Conservation (phyloP, 2,797 vertebrate genomes). For the Cygnus olor region DNA sequence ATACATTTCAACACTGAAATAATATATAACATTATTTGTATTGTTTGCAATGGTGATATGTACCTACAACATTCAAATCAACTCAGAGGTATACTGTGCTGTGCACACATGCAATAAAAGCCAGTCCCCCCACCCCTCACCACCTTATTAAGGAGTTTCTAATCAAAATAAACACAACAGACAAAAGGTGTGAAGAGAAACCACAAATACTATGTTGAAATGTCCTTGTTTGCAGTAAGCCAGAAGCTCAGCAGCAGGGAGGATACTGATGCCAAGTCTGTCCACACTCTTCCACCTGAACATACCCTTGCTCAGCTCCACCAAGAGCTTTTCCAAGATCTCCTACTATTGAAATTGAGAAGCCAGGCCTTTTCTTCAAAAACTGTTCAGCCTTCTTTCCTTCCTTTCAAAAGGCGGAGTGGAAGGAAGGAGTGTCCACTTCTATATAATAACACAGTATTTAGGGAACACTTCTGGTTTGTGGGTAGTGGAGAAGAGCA, state of each 20-base stretch:
- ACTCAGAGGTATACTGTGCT: background rate
- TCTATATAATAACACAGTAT: background rate
- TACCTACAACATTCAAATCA: background rate
- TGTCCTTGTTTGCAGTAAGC: background rate
- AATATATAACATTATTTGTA: background rate
- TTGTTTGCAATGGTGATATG: background rate
- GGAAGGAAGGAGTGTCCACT: background rate
- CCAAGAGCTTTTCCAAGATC: background rate
- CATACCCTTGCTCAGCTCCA: background rate
- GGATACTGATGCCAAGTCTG: background rate
- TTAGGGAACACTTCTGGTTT: background rate
- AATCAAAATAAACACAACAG: background rate
- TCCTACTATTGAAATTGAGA: background rate
- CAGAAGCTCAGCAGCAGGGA: background rate
- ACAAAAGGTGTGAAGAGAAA: background rate
- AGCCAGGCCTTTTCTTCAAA: background rate
- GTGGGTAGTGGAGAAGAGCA: background rate
- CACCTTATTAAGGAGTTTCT: background rate
- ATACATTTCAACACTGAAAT: background rate
- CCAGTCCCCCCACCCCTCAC: background rate
- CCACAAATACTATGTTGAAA: background rate
- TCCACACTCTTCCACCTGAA: background rate
- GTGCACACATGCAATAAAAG: background rate
- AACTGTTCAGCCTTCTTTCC: background rate
- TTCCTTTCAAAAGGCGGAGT: background rate